These are phyloP conservation scores for Triplophysa yarkandensis DNA, from an alignment of 2,797 vertebrate species.

Conservation along the genomic window DNA sequence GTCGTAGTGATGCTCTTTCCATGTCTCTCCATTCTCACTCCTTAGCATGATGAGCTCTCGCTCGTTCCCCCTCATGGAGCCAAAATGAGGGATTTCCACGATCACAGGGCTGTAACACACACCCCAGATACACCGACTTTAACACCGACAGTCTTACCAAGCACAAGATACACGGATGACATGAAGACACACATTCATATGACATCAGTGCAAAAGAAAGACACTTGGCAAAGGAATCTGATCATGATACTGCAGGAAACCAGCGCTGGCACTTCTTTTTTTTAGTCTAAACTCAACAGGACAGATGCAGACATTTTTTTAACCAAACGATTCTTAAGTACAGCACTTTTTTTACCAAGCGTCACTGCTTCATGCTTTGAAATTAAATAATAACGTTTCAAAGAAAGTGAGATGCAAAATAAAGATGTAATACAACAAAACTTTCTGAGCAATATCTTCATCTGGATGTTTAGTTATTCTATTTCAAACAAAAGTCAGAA, in stretches of 20 bases:
- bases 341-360: not conserved
- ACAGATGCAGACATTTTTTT: not conserved
- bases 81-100: slow-evolving; percentile 98
- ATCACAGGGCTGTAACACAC: slow-evolving; percentile 89
- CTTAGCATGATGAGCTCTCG: slow-evolving; percentile 94
- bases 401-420: slow-evolving; percentile 43
- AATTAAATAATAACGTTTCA: slow-evolving; percentile 25
- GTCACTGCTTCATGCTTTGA: slow-evolving; percentile 42
- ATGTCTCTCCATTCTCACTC: slow-evolving; percentile 94
- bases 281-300: slow-evolving; percentile 7
- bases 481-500: too few relatives aligned
- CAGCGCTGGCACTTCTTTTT: not conserved
- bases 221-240: slow-evolving; percentile 51
- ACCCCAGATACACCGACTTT: slow-evolving; percentile 42
- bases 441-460: not conserved
- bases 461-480: not conserved
- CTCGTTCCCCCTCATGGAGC: slow-evolving; percentile 94
- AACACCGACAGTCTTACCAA: slow-evolving; percentile 20
- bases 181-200: slow-evolving; percentile 29
- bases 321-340: not conserved
- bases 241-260: not conserved
- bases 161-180: not conserved
- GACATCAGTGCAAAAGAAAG: slow-evolving; percentile 42
- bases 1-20: slow-evolving; percentile 98
- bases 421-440: slow-evolving; percentile 2